Base-by-base conservation (phyloP, 2,113 vertebrate genomes). In the Zeus faber region DNA sequence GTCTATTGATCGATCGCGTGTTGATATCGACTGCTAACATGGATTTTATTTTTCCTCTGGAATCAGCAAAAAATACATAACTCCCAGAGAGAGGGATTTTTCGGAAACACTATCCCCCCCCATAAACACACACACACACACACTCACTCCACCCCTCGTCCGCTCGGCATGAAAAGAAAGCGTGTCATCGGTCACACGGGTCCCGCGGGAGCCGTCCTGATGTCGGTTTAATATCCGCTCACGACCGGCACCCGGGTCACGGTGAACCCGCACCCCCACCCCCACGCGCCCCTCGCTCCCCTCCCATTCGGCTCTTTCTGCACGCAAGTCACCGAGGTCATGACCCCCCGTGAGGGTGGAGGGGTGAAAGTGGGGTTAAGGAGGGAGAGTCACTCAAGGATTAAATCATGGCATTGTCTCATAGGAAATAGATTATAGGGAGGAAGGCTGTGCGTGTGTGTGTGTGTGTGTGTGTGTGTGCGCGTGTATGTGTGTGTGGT, bases 221-320 rank as follows among this genome's bases (percentile, higher is more conserved):
- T 48, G 46, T n/a, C 7, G 46, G 16, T 25, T 48, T 48, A 23
- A 48, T 48, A 48, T 48, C 24, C 46, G 5, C 13, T 48, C 46
- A 48, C 16, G 46, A 22, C 22, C 4, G 46, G 24, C 23, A 14
- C 24, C 8, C 8, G n/a, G n/a, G n/a, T n/a, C n/a, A 29, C 4
- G 8, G 8, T 8, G 8, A 29, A 29, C 4, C 6, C 6, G 3
- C 24, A 9, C 47, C 5, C 10, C 10, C 1, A 8, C 24, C 24
- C 14, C 25, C 9, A 16, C 11, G 27, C 27, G 27, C 6, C 24
- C 3, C 25, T 26, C 23, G 16, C 14, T 6, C 20, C 10, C 4
- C 24, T 17, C 22, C 24, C 47, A 3, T 8, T 29, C 4, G 26
- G 4, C 26, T 5, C 4, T 29, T 29, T 29, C 26, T 8, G 26